Base-by-base conservation (phyloP, 2,888 invertebrate genomes). In the Ectobius pallidus region DNA sequence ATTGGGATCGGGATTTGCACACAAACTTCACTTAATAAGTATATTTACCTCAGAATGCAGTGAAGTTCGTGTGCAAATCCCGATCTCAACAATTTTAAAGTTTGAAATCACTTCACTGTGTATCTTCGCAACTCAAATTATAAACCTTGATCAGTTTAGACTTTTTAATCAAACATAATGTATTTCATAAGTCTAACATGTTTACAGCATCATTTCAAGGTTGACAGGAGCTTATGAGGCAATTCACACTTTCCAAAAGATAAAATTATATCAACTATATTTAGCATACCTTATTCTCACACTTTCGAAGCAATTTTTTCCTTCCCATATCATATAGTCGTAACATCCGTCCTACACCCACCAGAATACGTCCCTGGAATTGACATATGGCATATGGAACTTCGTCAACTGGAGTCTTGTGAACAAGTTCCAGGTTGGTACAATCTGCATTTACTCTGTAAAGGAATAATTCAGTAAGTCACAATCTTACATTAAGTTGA, bases 251-350 rank as follows among this genome's bases (percentile, higher is more conserved):
- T 11, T n/a, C 46, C 7, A n/a, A 7, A 46, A 46, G 34, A 34
- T 34, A 34, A 7, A 34, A n/a, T n/a, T n/a, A n/a, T n/a, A n/a
- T n/a, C n/a, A 34, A 34, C 34, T 7, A 11, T 34, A 34, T 34
- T 34, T 34, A 7, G 34, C 34, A 22, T 79, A 87, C 91, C 86
- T 93, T 93, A 81, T 99, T 99, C 84, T 99, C 99, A 85, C 99
- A 99, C 85, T 99, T 99, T 69, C 98, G 88, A 61, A 99, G 84
- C 72, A 99, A 85, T 83, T 99, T 99, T 83, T 98, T 95, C 83
- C 95, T 96, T 73, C 99, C 99, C 79, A 98, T 89, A 81, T 99
- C 99, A 81, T 99, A 99, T 44, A 99, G 87, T 69, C 99, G 86
- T 27, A 99, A 84, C 87, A 94, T 92, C 75, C 92, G 89, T 0